A percentile compares a stretch with the other conserved stretches of the same genome.
These are phyloP conservation scores for Cantharis lateralis DNA, from an alignment of 2,888 invertebrate genomes.

Conservation along the genomic window DNA sequence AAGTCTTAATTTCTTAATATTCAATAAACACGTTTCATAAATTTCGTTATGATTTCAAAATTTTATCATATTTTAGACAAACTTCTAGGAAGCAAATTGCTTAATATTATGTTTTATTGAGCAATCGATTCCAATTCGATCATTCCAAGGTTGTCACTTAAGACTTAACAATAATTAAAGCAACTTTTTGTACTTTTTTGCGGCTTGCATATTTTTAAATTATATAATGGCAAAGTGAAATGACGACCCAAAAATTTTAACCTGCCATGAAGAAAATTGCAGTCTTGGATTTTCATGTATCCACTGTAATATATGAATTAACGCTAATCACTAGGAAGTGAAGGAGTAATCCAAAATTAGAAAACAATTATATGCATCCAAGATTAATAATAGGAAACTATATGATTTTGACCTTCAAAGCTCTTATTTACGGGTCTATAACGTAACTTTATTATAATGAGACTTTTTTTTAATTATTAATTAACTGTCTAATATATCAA, in stretches of 20 bases:
- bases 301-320: neutral
- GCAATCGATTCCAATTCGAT: neutral
- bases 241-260: neutral
- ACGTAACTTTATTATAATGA: neutral
- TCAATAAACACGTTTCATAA: slow-evolving; percentile 8
- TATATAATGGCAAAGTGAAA: neutral
- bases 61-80: neutral
- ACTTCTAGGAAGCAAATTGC: neutral
- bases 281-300: neutral
- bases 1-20: slow-evolving; percentile 14
- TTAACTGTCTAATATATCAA: neutral
- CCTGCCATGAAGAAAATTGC: neutral
- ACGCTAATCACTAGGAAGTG: neutral
- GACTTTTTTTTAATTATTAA: neutral
- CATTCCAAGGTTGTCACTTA: neutral
- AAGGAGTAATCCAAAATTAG: neutral
- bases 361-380: neutral
- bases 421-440: neutral
- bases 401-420: neutral
- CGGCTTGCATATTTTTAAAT: neutral
- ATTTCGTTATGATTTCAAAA: slow-evolving; percentile 3
- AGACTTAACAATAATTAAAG: neutral
- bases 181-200: neutral
- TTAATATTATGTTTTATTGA: neutral
- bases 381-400: neutral